Evolutionary conservation across 2,113 vertebrate genomes (phyloP).

Genomic region (Rhinolophus sinicus): DNA sequence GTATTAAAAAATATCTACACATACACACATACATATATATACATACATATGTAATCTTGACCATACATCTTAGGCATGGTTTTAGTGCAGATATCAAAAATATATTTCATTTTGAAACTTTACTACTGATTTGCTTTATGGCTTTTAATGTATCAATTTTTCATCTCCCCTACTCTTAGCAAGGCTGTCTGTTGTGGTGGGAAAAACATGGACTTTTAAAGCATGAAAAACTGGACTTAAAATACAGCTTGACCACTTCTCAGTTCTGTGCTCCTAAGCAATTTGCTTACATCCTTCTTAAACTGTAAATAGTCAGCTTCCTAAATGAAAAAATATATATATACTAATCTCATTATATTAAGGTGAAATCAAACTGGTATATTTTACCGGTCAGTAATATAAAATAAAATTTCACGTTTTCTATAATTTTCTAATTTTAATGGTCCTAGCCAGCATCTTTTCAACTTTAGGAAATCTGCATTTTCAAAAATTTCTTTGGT

Average conservation of each 20-base stretch:
- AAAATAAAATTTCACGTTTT: constrained; percentile 7
- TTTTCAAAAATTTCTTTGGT: background rate
- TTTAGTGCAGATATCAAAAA: background rate
- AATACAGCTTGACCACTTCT: background rate
- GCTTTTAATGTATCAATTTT: background rate
- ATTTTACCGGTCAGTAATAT: background rate
- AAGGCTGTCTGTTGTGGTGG: background rate
- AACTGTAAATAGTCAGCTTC: background rate
- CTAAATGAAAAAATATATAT: constrained; percentile 10
- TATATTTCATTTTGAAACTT: constrained; percentile 20
- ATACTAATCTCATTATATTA: background rate
- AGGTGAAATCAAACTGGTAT: background rate
- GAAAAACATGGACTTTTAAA: background rate
- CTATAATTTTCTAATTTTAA: background rate
- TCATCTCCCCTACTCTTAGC: background rate
- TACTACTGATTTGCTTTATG: background rate
- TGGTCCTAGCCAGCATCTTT: background rate
- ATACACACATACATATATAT: no score
- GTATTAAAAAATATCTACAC: background rate
- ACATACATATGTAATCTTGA: background rate
- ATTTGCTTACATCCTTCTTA: background rate
- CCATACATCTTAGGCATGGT: background rate
- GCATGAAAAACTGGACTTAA: background rate
- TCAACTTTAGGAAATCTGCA: background rate
- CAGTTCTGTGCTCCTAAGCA: background rate